Evolutionary conservation across 35 echinoderm and acorn worm species (phyloP).

Genomic region (Ophiothrix spiculata): DNA sequence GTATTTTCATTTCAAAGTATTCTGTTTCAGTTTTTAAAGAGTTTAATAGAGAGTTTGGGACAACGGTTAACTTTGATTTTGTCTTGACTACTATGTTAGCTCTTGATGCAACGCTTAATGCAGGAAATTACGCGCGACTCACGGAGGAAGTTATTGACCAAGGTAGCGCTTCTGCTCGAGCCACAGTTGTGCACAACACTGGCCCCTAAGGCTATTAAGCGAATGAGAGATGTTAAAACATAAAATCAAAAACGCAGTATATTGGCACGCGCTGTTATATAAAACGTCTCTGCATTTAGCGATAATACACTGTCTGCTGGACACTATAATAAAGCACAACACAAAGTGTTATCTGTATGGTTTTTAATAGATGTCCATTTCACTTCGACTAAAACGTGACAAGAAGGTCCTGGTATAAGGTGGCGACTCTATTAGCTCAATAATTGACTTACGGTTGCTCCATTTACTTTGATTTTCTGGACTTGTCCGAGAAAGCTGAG

Average conservation of each 20-base stretch:
- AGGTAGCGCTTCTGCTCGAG: background rate
- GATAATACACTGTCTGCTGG: background rate
- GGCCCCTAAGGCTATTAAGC: slow-evolving; percentile 3
- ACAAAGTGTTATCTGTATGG: no score
- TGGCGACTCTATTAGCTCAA: background rate
- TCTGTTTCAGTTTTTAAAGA: background rate
- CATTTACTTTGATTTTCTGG: slow-evolving; percentile 11
- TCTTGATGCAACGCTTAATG: background rate
- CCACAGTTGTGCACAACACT: background rate
- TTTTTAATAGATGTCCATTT: background rate
- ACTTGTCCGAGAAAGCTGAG: slow-evolving; percentile 12
- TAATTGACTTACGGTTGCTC: slow-evolving; percentile 11
- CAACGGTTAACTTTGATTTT: slow-evolving; percentile 13
- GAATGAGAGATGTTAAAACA: background rate
- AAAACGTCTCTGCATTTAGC: no score
- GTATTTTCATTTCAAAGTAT: background rate
- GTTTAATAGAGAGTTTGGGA: background rate
- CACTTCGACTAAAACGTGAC: background rate
- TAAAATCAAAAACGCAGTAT: background rate
- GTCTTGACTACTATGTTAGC: background rate
- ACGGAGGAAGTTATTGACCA: slow-evolving; percentile 9
- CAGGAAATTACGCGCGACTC: slow-evolving; percentile 5
- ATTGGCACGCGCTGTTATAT: background rate
- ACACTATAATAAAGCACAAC: background rate
- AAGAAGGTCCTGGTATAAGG: background rate